Evolutionary conservation across 2,113 vertebrate species (phyloP).

Genomic region (Sylvilagus bachmani): DNA sequence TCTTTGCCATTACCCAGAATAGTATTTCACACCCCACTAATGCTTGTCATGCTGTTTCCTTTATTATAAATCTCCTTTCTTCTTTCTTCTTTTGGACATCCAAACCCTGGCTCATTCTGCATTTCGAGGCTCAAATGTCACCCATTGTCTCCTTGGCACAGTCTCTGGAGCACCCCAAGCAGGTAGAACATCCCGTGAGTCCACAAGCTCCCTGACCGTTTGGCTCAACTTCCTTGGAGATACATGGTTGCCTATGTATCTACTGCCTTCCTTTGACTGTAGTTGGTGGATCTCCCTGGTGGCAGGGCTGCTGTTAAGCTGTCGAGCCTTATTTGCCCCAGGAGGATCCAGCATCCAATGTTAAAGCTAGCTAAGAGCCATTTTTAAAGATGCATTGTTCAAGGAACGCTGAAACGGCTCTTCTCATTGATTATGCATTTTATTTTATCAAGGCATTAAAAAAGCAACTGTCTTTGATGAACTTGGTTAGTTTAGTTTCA

Average conservation of each 20-base stretch:
- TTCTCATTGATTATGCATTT: background rate
- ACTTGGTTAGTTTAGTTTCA: background rate
- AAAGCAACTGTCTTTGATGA: background rate
- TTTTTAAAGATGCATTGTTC: background rate
- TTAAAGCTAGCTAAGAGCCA: background rate
- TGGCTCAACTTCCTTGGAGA: background rate
- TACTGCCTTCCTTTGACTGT: background rate
- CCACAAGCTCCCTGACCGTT: too few relatives aligned
- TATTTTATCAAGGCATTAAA: background rate
- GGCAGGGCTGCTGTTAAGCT: too few relatives aligned
- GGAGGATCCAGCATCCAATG: background rate
- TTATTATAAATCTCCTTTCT: background rate
- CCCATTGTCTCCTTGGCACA: background rate
- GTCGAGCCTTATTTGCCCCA: background rate
- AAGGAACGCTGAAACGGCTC: background rate
- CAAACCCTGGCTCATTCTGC: background rate
- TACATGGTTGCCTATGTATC: rapidly evolving
- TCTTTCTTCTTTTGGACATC: background rate
- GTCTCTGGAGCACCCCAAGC: background rate
- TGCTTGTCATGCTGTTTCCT: background rate
- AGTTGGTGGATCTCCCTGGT: background rate
- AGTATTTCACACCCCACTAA: background rate
- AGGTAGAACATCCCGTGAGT: background rate
- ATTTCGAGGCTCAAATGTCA: background rate
- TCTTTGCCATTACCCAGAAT: background rate